A percentile compares a stretch with the other conserved stretches of the same genome.
phyloP scores from a whole-genome alignment of 2,888 invertebrate genomes.

The Microchrysa polita region DNA sequence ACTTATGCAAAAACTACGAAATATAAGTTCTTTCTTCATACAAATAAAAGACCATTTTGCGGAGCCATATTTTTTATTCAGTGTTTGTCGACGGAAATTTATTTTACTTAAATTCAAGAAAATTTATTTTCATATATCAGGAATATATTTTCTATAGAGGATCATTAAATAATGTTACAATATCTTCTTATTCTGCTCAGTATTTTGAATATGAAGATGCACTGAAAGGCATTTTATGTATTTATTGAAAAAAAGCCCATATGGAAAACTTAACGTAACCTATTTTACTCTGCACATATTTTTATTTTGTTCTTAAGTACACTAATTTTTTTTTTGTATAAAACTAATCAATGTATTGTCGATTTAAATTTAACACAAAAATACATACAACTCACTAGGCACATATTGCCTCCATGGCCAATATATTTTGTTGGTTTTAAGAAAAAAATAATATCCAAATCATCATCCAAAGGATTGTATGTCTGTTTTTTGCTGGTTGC shows the following conservation, averaged over 20 bases:
- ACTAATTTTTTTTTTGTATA: conserved; percentile 1
- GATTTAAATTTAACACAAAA: neutral
- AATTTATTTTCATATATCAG: neutral
- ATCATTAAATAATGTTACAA: neutral
- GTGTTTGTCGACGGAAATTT: neutral
- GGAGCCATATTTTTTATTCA: neutral
- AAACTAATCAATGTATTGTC: conserved; percentile 5
- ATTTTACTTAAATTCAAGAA: conserved; percentile 9
- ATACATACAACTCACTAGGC: neutral
- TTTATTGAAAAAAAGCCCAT: neutral
- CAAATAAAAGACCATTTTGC: neutral
- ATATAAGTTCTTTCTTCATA: too few relatives aligned
- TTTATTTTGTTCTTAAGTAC: neutral
- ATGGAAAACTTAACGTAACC: neutral
- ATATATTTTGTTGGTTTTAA: neutral
- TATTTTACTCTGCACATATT: neutral
- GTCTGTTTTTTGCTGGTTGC: too few relatives aligned
- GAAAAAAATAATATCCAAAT: too few relatives aligned
- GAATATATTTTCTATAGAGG: conserved; percentile 7
- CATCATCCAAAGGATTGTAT: too few relatives aligned
- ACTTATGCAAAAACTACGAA: too few relatives aligned
- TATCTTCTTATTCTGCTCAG: neutral
- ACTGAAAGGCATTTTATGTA: neutral
- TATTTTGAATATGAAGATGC: neutral
- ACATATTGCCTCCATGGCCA: neutral